Evolutionary conservation across 2,797 vertebrate genomes (phyloP).

Genomic region (Hydrophis major): DNA sequence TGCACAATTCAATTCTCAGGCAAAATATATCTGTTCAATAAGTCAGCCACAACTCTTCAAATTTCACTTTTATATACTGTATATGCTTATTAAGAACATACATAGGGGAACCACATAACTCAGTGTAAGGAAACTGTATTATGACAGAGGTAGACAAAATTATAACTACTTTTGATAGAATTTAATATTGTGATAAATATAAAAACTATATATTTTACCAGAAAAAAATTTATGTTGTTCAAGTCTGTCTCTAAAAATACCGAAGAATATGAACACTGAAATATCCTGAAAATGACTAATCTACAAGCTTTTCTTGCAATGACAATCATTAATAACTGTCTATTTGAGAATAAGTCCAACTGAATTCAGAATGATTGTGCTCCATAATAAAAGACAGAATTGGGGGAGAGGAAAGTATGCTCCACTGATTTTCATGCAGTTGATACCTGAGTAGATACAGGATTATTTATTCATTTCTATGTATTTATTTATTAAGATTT

Average conservation of each 20-base stretch:
- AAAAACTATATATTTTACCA: background rate
- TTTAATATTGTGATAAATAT: background rate
- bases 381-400: background rate
- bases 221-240: background rate
- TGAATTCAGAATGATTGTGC: background rate
- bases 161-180: background rate
- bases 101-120: background rate
- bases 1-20: background rate
- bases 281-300: background rate
- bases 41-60: background rate
- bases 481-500: background rate
- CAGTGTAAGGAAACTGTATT: background rate
- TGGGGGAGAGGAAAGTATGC: background rate
- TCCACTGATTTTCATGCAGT: background rate
- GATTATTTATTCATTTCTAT: background rate
- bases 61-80: background rate
- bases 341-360: background rate
- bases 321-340: background rate
- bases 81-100: background rate
- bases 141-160: background rate
- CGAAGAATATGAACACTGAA: background rate
- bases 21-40: background rate
- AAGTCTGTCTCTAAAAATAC: background rate
- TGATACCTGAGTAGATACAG: background rate
- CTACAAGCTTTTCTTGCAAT: background rate